Evolutionary conservation across 2,797 vertebrate species (phyloP).

Genomic region (Enteromius fasciolatus): DNA sequence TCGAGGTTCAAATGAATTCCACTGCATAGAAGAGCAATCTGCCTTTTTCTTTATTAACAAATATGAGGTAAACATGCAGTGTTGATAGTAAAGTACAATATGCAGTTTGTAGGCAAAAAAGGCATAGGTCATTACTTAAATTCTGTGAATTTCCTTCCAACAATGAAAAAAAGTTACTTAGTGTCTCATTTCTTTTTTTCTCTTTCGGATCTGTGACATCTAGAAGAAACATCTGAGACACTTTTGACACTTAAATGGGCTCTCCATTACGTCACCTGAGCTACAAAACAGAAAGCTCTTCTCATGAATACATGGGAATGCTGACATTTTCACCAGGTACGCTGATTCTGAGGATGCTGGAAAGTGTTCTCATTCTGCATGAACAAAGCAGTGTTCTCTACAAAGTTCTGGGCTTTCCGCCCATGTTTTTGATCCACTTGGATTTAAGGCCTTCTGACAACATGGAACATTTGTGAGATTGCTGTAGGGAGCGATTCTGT

Average conservation of each 20-base stretch:
- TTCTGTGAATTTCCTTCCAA: neutral
- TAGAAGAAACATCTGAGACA: neutral
- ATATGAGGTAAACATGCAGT: neutral
- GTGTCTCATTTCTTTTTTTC: slow-evolving; percentile 4
- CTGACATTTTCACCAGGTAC: neutral
- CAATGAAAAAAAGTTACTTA: neutral
- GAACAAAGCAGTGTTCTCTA: slow-evolving; percentile 28
- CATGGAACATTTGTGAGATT: slow-evolving; percentile 44
- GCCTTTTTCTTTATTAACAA: neutral
- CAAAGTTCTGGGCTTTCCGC: slow-evolving; percentile 20
- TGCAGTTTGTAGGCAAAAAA: neutral
- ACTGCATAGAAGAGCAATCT: neutral
- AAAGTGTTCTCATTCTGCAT: slow-evolving; percentile 15
- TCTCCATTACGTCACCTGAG: neutral
- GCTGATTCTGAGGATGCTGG: slow-evolving; percentile 12
- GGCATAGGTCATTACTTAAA: neutral
- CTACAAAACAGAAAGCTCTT: neutral
- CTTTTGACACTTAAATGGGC: neutral
- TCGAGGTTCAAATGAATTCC: neutral
- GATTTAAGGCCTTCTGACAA: slow-evolving; percentile 43
- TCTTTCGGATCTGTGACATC: neutral
- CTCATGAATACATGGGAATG: neutral
- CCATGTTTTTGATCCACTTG: slow-evolving; percentile 36
- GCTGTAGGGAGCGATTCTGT: slow-evolving; percentile 45
- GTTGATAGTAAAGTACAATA: neutral